Conservation (phyloP, 1,140 invertebrate species). For the Leguminivora glycinivorella region DNA sequence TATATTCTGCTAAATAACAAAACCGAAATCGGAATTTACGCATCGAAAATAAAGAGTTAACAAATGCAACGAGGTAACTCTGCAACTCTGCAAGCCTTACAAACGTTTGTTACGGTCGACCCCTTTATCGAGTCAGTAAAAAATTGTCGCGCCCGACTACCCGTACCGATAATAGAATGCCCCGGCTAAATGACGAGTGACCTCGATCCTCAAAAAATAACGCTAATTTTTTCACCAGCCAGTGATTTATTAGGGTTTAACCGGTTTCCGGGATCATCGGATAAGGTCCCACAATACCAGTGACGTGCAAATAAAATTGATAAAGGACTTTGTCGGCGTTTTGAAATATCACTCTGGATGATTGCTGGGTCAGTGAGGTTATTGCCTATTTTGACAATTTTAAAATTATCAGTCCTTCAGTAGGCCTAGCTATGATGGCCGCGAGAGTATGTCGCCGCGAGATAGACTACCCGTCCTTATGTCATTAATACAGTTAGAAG, state of each 20-base stretch:
- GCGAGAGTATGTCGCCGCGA: too few relatives aligned
- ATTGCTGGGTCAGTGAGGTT: not conserved
- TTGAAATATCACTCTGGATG: constrained; percentile 21
- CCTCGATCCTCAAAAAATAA: constrained; percentile 39
- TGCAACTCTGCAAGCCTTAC: constrained; percentile 15
- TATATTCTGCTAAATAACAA: not conserved
- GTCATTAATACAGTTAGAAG: too few relatives aligned
- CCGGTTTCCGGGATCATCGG: constrained; percentile 36
- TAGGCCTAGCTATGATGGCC: too few relatives aligned
- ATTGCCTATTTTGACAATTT: constrained; percentile 34
- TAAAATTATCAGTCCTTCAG: too few relatives aligned
- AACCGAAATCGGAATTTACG: not conserved
- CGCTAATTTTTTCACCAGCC: constrained; percentile 41
- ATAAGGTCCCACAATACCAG: constrained; percentile 37
- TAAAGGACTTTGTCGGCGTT: constrained; percentile 27
- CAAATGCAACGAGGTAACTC: constrained; percentile 7
- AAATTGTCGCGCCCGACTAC: constrained; percentile 33
- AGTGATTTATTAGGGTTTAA: constrained; percentile 44
- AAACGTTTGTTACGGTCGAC: constrained; percentile 32
- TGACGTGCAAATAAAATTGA: constrained; percentile 43
- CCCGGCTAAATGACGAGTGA: constrained; percentile 38
- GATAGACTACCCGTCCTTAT: too few relatives aligned
- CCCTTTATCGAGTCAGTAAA: constrained; percentile 41
- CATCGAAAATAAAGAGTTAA: constrained; percentile 30
- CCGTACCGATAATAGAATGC: constrained; percentile 41